Evolutionary conservation across 2,888 invertebrate genomes (phyloP).

Genomic region (Sipha maydis): DNA sequence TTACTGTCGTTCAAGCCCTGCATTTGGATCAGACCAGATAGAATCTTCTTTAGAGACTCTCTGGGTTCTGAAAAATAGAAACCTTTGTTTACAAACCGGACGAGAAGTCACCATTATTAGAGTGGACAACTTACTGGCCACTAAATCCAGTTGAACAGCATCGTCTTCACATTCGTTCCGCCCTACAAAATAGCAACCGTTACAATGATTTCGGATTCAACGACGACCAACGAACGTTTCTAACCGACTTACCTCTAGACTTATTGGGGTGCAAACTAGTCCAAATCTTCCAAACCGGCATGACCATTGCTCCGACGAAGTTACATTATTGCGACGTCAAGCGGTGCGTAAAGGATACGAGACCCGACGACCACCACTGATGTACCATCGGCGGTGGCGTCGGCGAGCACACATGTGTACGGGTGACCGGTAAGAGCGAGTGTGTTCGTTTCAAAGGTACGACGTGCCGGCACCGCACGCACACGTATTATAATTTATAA

Average conservation of each 20-base stretch:
- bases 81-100: conserved; percentile 16
- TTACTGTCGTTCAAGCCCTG: conserved; percentile 78
- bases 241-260: conserved; percentile 39
- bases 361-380: background rate
- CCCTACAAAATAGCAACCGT: conserved; percentile 35
- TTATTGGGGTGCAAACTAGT: conserved; percentile 50
- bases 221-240: background rate
- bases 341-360: background rate
- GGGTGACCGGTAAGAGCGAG: background rate
- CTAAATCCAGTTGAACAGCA: conserved; percentile 71
- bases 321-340: background rate
- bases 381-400: background rate
- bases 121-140: conserved; percentile 68
- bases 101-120: background rate
- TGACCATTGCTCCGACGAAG: conserved; percentile 35
- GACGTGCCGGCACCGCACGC: background rate
- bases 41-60: conserved; percentile 73
- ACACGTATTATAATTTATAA: background rate
- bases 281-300: conserved; percentile 54
- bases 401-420: background rate
- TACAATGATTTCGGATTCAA: background rate
- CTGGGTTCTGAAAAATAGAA: conserved; percentile 68
- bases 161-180: conserved; percentile 73
- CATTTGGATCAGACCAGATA: conserved; percentile 73
- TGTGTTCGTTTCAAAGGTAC: background rate